Evolutionary conservation across 2,888 invertebrate species (phyloP), one percentile per base, ranked within the genome.

Genomic region (Eupithecia inturbata): DNA sequence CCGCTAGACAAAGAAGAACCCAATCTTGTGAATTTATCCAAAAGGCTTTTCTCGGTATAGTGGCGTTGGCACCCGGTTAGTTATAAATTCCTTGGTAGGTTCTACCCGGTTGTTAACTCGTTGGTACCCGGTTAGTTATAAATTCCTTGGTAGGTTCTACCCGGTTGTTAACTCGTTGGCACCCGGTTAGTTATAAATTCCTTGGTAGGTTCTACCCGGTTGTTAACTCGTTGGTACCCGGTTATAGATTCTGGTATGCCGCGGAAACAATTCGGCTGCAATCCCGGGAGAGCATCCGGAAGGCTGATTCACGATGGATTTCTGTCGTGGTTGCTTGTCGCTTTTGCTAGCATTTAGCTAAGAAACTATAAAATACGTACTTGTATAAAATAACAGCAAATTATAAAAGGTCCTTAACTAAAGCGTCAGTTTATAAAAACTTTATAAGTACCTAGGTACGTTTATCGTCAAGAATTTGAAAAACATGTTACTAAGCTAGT

Each of bases 201-300:
- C 57, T 57, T 3, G 26, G 26, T 26, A 33, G n/a, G 6, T 62
- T 28, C 14, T 62, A 33, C n/a, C 49, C 22, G 22, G 49, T 53
- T 53, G 49, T 22, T 5, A 57, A 26, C 26, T 57, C 57, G 57
- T 57, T 26, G 22, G 22, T 5, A 53, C 12, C 57, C 63, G 63
- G 63, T 64, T 33, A 64, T 64, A 64, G 63, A 64, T 36, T 64
- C 63, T 33, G 63, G 36, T 64, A 64, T 64, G 31, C 63, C n/a
- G 36, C 63, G 63, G 63, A 64, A 64, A 36, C 63, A 33, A 64
- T 64, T 64, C 36, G 36, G 63, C 22, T 36, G 36, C 36, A 64
- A 64, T 36, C 3, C 63, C 63, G 63, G 63, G 33, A 31, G 10
- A 31, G 60, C 28, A 36, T 33, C 63, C 36, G 63, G 36, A n/a